Evolutionary conservation across 1,140 invertebrate species (phyloP).

Genomic region (Procambarus virginalis): DNA sequence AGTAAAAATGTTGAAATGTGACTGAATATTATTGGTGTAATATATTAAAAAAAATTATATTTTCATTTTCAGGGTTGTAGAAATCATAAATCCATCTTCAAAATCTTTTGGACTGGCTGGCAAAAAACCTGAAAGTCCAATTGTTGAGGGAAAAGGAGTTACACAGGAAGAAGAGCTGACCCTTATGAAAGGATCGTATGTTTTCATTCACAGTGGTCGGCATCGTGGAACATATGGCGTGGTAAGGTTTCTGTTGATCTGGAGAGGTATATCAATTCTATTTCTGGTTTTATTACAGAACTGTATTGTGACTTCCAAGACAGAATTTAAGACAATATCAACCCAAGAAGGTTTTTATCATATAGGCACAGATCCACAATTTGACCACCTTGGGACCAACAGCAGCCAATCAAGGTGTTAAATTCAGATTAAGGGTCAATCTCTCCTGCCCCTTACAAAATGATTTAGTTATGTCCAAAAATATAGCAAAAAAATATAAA

Average conservation of each 20-base stretch:
- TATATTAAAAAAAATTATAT: not conserved
- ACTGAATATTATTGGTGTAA: not conserved
- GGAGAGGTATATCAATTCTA: not conserved
- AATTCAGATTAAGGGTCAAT: no score
- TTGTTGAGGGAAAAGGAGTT: not conserved
- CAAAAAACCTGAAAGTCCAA: not conserved
- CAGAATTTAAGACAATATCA: no score
- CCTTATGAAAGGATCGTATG: conserved; percentile 50
- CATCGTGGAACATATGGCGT: conserved; percentile 68
- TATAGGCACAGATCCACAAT: no score
- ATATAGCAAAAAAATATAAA: no score
- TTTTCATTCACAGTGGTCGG: conserved; percentile 59
- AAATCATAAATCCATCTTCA: conserved; percentile 58
- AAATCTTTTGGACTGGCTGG: conserved; percentile 47
- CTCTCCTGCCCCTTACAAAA: no score
- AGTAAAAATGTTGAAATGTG: no score
- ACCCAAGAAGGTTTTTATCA: no score
- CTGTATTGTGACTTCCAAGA: no score
- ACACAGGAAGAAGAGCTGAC: conserved; percentile 52
- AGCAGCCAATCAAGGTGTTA: no score
- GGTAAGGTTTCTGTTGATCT: conserved; percentile 40
- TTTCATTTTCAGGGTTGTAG: conserved; percentile 48
- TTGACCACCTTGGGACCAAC: no score
- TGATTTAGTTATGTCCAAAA: no score
- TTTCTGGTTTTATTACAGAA: no score